Conservation (phyloP, 2,888 invertebrate genomes). For the Latrodectus elegans region DNA sequence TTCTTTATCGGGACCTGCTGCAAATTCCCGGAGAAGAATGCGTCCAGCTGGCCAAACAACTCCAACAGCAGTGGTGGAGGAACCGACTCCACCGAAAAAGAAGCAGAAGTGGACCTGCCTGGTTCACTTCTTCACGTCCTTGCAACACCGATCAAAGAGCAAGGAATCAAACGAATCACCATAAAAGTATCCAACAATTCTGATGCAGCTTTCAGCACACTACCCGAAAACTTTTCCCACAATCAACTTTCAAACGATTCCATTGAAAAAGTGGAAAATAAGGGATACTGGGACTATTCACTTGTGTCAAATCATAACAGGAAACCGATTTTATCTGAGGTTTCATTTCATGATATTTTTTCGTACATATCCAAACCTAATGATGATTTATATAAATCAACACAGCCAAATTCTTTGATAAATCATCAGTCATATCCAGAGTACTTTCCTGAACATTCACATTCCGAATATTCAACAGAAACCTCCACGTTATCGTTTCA, state of each 20-base stretch:
- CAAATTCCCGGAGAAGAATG: conserved; percentile 26
- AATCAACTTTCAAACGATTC: not conserved
- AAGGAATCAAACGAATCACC: conserved; percentile 19
- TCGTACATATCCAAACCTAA: too few relatives aligned
- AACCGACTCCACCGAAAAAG: not conserved
- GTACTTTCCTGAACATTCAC: too few relatives aligned
- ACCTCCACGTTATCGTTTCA: too few relatives aligned
- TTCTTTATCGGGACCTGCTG: conserved; percentile 56
- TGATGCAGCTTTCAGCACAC: not conserved
- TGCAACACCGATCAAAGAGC: conserved; percentile 5
- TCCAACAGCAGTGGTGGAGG: not conserved
- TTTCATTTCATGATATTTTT: not conserved
- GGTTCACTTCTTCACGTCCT: conserved; percentile 2
- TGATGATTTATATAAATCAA: too few relatives aligned
- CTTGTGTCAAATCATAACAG: not conserved
- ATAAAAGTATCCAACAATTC: not conserved
- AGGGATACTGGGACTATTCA: not conserved
- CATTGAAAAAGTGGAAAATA: not conserved
- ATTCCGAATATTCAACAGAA: too few relatives aligned
- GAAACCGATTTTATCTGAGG: not conserved
- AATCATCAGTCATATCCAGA: too few relatives aligned
- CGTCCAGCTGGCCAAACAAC: not conserved
- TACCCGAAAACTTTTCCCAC: not conserved
- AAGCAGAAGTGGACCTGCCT: conserved; percentile 1
- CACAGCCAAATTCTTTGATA: too few relatives aligned